Evolutionary conservation across 2,888 invertebrate genomes (phyloP).

Genomic region (Coenonympha glycerion): DNA sequence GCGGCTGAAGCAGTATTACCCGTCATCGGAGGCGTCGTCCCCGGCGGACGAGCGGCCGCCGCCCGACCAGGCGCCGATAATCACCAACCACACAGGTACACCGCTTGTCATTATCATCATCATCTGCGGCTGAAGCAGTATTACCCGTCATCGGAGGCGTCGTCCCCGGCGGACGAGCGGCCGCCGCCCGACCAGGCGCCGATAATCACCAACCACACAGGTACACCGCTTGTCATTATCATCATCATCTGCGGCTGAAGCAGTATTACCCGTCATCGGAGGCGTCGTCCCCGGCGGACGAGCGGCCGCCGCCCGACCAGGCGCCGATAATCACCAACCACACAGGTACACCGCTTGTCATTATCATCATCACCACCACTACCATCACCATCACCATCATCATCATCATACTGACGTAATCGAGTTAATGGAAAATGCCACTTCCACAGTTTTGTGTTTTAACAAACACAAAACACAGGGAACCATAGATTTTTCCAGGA

Average conservation of each 20-base stretch:
- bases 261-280: slow-evolving; percentile 88
- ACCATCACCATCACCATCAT: too few species aligned
- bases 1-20: slow-evolving; percentile 92
- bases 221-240: too few species aligned
- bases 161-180: slow-evolving; percentile 65
- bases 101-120: too few species aligned
- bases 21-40: slow-evolving; percentile 76
- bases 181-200: slow-evolving; percentile 34
- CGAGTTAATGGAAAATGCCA: too few species aligned
- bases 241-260: slow-evolving; percentile 93
- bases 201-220: slow-evolving; percentile 12
- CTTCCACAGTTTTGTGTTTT: too few species aligned
- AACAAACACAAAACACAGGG: too few species aligned
- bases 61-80: slow-evolving; percentile 32
- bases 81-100: slow-evolving; percentile 11
- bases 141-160: slow-evolving; percentile 81
- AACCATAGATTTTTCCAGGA: too few species aligned
- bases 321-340: slow-evolving; percentile 12
- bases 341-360: slow-evolving; percentile 11
- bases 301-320: slow-evolving; percentile 39
- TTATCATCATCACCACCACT: too few species aligned
- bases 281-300: slow-evolving; percentile 68
- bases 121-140: slow-evolving; percentile 95
- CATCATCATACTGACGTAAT: too few species aligned
- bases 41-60: slow-evolving; percentile 58